Evolutionary conservation across 2,888 invertebrate genomes (phyloP).

Genomic region (Oligia strigilis): DNA sequence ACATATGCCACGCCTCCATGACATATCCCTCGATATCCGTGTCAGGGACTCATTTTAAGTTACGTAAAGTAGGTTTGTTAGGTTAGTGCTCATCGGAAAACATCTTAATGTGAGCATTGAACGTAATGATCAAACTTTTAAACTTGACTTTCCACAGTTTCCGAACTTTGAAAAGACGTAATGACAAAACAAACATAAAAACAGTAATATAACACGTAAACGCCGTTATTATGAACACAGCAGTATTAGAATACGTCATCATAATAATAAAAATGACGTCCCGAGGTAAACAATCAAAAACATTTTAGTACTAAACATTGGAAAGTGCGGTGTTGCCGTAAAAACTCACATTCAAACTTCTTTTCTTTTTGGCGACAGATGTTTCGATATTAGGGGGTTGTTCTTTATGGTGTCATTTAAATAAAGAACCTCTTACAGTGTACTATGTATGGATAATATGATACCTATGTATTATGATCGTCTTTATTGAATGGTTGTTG

Average conservation of each 20-base stretch:
- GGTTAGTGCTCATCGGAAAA: not conserved
- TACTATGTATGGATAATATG: slow-evolving; percentile 44
- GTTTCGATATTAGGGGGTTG: slow-evolving; percentile 83
- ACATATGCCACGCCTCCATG: too few relatives aligned
- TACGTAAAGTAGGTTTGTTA: not conserved
- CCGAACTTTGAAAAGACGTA: slow-evolving; percentile 14
- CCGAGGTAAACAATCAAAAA: slow-evolving; percentile 76
- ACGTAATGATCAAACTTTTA: slow-evolving; percentile 31
- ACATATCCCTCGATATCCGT: too few relatives aligned
- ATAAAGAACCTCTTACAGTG: slow-evolving; percentile 81
- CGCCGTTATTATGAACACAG: slow-evolving; percentile 45
- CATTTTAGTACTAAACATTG: slow-evolving; percentile 82
- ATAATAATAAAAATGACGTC: slow-evolving; percentile 68
- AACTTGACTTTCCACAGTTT: slow-evolving; percentile 14
- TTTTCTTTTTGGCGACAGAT: slow-evolving; percentile 85
- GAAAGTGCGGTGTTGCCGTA: slow-evolving; percentile 80
- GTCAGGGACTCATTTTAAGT: too few relatives aligned
- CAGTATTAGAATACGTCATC: slow-evolving; percentile 50
- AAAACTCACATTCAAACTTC: slow-evolving; percentile 84
- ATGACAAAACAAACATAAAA: slow-evolving; percentile 44
- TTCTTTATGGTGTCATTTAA: slow-evolving; percentile 87
- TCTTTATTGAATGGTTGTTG: slow-evolving; percentile 12
- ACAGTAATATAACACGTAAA: slow-evolving; percentile 50
- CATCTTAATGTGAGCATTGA: not conserved
- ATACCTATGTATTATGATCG: slow-evolving; percentile 63